phyloP scores from a whole-genome alignment of 35 echinoderm and acorn worm species.

The Apostichopus californicus region DNA sequence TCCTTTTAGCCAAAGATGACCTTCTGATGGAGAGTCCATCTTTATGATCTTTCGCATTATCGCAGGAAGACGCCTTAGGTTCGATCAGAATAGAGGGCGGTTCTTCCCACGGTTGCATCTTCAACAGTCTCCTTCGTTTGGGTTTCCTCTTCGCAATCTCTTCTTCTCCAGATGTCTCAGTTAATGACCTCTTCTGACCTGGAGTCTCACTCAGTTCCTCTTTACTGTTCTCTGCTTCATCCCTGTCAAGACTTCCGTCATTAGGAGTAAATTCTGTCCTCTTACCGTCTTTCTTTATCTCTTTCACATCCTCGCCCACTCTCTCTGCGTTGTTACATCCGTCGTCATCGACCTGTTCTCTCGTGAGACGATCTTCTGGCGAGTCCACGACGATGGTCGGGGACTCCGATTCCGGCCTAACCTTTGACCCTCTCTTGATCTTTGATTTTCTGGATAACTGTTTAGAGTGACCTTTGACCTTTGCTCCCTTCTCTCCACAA shows the following conservation, averaged over 20 bases:
- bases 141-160: not conserved
- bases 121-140: conserved; percentile 44
- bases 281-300: not conserved
- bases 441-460: conserved; percentile 10
- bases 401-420: not conserved
- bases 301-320: not conserved
- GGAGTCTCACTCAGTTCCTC: not conserved
- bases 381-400: not conserved
- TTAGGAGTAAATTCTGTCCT: too few species aligned
- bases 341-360: not conserved
- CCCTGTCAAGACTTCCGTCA: not conserved
- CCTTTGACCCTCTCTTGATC: not conserved
- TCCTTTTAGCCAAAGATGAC: not conserved
- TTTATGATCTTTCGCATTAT: not conserved
- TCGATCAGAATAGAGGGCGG: conserved; percentile 38
- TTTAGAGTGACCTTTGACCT: not conserved
- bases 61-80: not conserved
- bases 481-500: not conserved
- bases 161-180: not conserved
- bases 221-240: not conserved
- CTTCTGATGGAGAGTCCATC: not conserved
- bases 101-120: not conserved
- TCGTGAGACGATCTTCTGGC: not conserved
- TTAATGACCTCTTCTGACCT: conserved; percentile 27
- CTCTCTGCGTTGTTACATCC: not conserved